Percentiles rank a stretch among this genome's conserved stretches.
Evolutionary conservation across 2,888 invertebrate species (phyloP).

Genomic region (Andrena praecox): DNA sequence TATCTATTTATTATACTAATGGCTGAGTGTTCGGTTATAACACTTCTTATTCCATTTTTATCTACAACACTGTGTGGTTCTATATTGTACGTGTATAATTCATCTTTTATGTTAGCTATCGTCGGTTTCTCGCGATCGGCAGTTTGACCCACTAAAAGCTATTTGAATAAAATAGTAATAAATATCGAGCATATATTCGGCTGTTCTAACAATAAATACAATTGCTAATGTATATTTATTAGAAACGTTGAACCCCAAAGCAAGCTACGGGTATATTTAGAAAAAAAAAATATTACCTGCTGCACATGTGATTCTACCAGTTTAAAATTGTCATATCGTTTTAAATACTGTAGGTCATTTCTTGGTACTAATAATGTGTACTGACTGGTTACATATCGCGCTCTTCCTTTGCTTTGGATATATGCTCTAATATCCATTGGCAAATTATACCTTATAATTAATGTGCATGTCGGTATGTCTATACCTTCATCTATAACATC

Average conservation of each 20-base stretch:
- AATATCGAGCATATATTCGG: no score
- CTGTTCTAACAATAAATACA: no score
- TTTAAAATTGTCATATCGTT: slow-evolving; percentile 80
- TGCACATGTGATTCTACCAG: slow-evolving; percentile 30
- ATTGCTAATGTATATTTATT: no score
- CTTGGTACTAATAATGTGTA: slow-evolving; percentile 87
- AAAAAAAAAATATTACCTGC: slow-evolving; percentile 19
- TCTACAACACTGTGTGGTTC: slow-evolving; percentile 85
- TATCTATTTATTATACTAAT: slow-evolving; percentile 92
- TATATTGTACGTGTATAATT: slow-evolving; percentile 86
- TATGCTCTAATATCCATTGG: slow-evolving; percentile 92
- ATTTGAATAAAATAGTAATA: slow-evolving; percentile 52
- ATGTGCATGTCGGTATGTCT: slow-evolving; percentile 93
- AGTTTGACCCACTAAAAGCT: slow-evolving; percentile 87
- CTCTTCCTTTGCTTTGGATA: slow-evolving; percentile 96
- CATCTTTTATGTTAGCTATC: slow-evolving; percentile 85
- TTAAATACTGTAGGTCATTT: slow-evolving; percentile 77
- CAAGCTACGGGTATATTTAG: background rate
- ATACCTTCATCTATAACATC: slow-evolving; percentile 96
- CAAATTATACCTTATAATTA: slow-evolving; percentile 91
- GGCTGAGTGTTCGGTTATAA: slow-evolving; percentile 87
- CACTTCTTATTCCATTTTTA: slow-evolving; percentile 69
- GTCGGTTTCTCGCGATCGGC: slow-evolving; percentile 86
- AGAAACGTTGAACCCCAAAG: no score
- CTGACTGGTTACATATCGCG: slow-evolving; percentile 88